Conservation (phyloP, 2,797 vertebrate species). For the Coluber constrictor region DNA sequence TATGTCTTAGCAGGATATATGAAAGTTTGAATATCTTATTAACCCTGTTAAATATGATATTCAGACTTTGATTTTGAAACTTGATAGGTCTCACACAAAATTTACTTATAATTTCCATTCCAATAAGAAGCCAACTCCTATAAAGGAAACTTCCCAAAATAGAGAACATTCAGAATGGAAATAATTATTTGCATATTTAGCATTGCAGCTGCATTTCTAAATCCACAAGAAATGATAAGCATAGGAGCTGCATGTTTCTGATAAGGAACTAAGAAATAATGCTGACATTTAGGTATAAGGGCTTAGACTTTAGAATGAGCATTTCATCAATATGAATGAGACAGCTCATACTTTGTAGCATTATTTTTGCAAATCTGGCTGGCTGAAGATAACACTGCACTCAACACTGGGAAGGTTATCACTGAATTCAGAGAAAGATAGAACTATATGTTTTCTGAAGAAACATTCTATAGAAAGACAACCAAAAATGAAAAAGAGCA, state of each 20-base stretch:
- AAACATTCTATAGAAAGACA: background rate
- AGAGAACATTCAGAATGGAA: background rate
- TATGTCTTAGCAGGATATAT: background rate
- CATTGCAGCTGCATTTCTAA: constrained; percentile 6
- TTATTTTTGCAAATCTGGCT: constrained; percentile 1
- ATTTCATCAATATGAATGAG: constrained; percentile 27
- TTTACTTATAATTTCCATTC: background rate
- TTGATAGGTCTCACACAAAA: background rate
- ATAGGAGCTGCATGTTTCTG: background rate
- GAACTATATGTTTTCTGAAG: background rate
- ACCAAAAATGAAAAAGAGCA: constrained; percentile 7
- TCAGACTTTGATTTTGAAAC: background rate
- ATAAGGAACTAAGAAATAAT: constrained; percentile 21
- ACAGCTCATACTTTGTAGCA: background rate
- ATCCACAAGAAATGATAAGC: background rate
- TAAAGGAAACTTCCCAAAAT: constrained; percentile 7
- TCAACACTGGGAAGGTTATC: constrained; percentile 10
- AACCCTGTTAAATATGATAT: background rate
- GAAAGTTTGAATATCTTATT: background rate
- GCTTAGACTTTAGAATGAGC: constrained; percentile 22
- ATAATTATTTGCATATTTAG: constrained; percentile 2
- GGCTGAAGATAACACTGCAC: background rate
- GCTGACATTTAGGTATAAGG: background rate
- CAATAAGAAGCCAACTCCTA: background rate
- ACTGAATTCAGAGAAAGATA: constrained; percentile 4